phyloP scores from a whole-genome alignment of 2,113 vertebrate genomes.

The Oreotragus oreotragus region DNA sequence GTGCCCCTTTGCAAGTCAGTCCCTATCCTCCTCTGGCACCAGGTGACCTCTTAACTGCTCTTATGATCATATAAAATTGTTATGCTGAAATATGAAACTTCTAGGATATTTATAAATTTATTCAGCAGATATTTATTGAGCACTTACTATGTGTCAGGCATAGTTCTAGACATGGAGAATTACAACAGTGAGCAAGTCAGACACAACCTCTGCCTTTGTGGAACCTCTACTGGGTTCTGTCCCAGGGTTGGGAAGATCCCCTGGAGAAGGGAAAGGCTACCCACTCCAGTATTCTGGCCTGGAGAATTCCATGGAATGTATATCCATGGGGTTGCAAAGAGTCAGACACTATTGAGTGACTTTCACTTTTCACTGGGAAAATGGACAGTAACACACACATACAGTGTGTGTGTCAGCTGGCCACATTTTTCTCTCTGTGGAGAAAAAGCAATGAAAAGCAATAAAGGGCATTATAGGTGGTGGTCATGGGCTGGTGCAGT shows the following conservation, averaged over 20 bases:
- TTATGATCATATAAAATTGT: background rate
- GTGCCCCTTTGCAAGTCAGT: background rate
- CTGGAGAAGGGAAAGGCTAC: background rate
- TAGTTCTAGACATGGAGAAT: background rate
- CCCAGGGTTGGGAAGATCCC: background rate
- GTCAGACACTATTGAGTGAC: background rate
- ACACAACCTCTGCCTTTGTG: background rate
- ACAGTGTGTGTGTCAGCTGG: background rate
- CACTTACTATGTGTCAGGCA: background rate
- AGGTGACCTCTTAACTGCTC: background rate
- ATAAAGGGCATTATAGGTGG: background rate
- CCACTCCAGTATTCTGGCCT: background rate
- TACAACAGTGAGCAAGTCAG: background rate
- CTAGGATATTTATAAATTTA: background rate
- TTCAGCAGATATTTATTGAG: background rate
- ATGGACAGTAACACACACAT: background rate
- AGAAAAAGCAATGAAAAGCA: background rate
- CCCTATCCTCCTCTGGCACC: background rate
- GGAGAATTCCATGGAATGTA: background rate
- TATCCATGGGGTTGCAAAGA: background rate
- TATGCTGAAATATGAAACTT: background rate
- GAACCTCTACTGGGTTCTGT: background rate
- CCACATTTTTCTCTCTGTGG: background rate
- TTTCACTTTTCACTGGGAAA: background rate
- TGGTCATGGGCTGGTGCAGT: background rate